These are phyloP conservation scores for Megaleporinus macrocephalus DNA, from an alignment of 2,113 vertebrate species.

Conservation along the genomic window DNA sequence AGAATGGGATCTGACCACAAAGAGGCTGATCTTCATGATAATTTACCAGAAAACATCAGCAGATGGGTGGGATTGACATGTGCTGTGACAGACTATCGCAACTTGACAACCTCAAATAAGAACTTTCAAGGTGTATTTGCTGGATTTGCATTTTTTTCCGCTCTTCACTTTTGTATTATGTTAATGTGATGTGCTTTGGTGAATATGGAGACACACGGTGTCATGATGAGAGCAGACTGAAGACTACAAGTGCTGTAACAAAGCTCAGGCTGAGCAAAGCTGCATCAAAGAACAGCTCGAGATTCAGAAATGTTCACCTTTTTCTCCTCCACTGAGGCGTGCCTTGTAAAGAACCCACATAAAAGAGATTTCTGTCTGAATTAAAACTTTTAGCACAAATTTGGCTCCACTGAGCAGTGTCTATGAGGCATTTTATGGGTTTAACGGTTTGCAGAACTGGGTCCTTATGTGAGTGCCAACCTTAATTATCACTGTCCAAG, in stretches of 20 bases:
- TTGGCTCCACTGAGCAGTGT: not conserved
- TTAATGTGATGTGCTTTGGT: constrained; percentile 7
- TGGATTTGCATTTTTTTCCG: not conserved
- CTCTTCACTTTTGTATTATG: not conserved
- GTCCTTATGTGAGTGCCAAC: not conserved
- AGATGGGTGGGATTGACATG: not conserved
- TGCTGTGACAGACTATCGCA: no score
- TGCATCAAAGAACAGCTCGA: not conserved
- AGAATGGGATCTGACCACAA: not conserved
- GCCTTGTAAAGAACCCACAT: not conserved
- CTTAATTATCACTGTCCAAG: not conserved
- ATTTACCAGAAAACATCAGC: not conserved
- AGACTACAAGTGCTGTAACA: not conserved
- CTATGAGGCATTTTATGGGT: constrained; percentile 6
- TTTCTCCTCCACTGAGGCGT: not conserved
- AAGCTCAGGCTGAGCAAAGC: not conserved
- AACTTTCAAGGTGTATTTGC: not conserved
- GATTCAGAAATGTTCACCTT: not conserved
- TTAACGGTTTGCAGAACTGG: not conserved
- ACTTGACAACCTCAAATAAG: not conserved
- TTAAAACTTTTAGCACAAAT: constrained; percentile 11
- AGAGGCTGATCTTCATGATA: not conserved
- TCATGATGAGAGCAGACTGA: not conserved
- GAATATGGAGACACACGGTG: not conserved
- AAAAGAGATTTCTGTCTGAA: not conserved